Percentiles rank a stretch among this genome's conserved stretches.
phyloP scores from a whole-genome alignment of 2,113 vertebrate species.

The Henicopernis longicauda region DNA sequence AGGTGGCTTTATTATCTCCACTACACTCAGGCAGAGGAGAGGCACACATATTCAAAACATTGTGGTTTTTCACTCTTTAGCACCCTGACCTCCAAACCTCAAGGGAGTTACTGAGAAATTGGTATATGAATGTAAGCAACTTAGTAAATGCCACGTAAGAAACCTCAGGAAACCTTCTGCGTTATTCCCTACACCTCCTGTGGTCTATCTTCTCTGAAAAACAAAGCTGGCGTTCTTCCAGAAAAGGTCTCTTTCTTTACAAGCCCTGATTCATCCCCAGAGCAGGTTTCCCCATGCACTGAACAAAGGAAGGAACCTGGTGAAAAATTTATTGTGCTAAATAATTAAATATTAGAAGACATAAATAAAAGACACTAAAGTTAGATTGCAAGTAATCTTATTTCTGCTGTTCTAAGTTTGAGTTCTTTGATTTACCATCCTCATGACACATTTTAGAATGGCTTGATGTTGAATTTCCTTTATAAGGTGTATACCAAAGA shows the following conservation, averaged over 20 bases:
- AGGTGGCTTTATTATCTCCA: neutral
- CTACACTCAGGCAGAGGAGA: neutral
- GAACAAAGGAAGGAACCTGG: neutral
- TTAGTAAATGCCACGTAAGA: neutral
- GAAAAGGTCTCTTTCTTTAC: neutral
- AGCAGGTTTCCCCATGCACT: neutral
- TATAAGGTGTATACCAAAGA: neutral
- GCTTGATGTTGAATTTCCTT: neutral
- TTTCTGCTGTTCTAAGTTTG: neutral
- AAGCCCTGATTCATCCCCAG: neutral
- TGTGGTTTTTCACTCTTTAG: neutral
- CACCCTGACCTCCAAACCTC: neutral
- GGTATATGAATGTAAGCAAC: neutral
- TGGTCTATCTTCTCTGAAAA: neutral
- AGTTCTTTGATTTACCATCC: neutral
- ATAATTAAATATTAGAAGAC: neutral
- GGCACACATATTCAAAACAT: neutral
- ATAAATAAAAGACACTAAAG: neutral
- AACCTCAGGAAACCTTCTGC: neutral
- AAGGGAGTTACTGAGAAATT: neutral
- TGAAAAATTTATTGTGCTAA: neutral
- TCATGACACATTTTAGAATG: rapidly evolving
- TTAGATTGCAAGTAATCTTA: neutral
- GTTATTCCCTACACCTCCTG: neutral
- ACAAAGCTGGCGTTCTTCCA: neutral